Base-by-base conservation (phyloP, 2,113 vertebrate genomes). In the Oreocharis arfaki region DNA sequence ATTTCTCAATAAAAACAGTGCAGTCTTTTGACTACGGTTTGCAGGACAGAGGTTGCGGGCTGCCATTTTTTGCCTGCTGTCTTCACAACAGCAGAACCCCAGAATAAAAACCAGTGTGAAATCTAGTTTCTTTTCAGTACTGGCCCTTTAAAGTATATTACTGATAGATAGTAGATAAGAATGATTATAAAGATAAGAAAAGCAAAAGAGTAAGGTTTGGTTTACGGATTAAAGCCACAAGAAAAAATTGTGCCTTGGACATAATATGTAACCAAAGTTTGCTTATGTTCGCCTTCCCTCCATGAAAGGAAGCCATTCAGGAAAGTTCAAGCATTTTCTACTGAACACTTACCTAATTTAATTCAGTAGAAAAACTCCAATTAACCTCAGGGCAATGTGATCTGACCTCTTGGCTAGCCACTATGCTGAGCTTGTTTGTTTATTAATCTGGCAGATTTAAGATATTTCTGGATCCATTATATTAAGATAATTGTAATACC, bases 331-430 rank as follows among this genome's bases (percentile, higher is more conserved):
- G 56, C 56, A 57, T 90, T 93, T 90, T 81, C 47, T 91, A 78
- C 52, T 88, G 92, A 95, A 78, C 47, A 27, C 75, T 96, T 90
- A 78, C 49, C 33, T 88, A 93, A 96, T 88, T 84, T 83, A 96
- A 97, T 93, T 94, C 92, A 83, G 53, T 86, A 90, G 93, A 96
- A 96, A 95, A 96, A 93, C 76, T 94, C 92, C 88, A 95, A 96
- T 95, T 96, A 96, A 96, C 93, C 92, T 89, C 37, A 92, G 80
- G 88, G 71, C 75, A 92, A 83, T 17, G 6, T 67, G 35, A 75
- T 90, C 69, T 95, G 95, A 93, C 76, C 95, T 94, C 49, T 69
- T 85, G 81, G 49, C 42, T 91, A 80, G 24, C 56, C 77, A 68
- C 73, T 96, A 52, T 56, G 76, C 73, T 90, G 73, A 95, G 52